phyloP scores from a whole-genome alignment of 2,113 vertebrate genomes.

The Aspiorhynchus laticeps region DNA sequence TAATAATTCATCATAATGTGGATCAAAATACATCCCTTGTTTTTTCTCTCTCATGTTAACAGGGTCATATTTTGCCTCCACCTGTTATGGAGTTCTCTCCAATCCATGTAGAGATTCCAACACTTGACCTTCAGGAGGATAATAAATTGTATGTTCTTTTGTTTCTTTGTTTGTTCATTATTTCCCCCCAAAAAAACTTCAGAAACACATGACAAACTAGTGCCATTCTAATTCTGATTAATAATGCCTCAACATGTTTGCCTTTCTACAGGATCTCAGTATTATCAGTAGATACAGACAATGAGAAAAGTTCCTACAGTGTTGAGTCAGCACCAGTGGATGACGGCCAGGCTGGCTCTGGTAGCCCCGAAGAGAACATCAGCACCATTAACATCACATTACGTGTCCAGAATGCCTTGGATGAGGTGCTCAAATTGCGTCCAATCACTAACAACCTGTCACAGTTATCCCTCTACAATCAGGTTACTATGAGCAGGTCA shows the following conservation, averaged over 20 bases:
- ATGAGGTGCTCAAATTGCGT: background rate
- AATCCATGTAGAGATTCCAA: background rate
- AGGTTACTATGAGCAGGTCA: background rate
- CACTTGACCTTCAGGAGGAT: slow-evolving; percentile 19
- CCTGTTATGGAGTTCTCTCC: background rate
- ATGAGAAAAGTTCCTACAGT: slow-evolving; percentile 51
- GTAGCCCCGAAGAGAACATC: background rate
- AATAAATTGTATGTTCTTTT: background rate
- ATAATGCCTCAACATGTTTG: too few relatives aligned
- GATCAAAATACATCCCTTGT: background rate
- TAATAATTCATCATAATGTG: background rate
- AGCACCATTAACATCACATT: background rate
- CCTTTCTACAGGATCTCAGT: background rate
- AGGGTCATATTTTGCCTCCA: background rate
- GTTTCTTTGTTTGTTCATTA: too few relatives aligned
- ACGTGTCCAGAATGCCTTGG: slow-evolving; percentile 31
- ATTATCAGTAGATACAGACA: slow-evolving; percentile 15
- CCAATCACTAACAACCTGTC: background rate
- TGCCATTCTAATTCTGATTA: too few relatives aligned
- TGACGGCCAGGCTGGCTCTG: slow-evolving; percentile 56
- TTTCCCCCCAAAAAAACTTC: background rate
- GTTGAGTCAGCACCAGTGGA: slow-evolving; percentile 55
- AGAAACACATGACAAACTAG: background rate
- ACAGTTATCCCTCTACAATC: background rate
- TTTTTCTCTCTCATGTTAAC: background rate